A percentile compares a stretch with the other conserved stretches of the same genome.
Conservation (phyloP, 2,888 invertebrate species). For the Anorthoa munda region DNA sequence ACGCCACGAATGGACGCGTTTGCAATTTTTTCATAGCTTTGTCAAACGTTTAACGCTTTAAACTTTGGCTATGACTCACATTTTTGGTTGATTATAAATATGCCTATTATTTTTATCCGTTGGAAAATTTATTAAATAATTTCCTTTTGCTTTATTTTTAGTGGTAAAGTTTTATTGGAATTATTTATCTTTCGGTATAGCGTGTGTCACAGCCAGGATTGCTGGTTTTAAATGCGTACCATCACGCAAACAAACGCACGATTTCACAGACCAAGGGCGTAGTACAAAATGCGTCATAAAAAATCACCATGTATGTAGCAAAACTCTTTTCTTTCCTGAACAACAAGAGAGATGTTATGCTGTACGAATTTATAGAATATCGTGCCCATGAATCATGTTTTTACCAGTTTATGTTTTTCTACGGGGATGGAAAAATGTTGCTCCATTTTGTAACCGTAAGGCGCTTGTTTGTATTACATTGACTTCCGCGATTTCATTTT, state of each 20-base stretch:
- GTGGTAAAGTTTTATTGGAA: slow-evolving; percentile 15
- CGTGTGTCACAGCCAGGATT: background rate
- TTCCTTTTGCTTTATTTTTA: slow-evolving; percentile 47
- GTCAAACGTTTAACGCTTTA: slow-evolving; percentile 71
- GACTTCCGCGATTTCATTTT: slow-evolving; percentile 53
- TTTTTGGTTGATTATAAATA: slow-evolving; percentile 68
- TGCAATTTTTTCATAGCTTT: slow-evolving; percentile 78
- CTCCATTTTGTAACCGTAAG: slow-evolving; percentile 48
- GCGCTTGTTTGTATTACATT: slow-evolving; percentile 49
- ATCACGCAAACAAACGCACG: background rate
- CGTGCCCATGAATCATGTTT: slow-evolving; percentile 46
- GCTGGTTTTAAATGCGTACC: too few species aligned
- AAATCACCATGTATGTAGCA: slow-evolving; percentile 19
- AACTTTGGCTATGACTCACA: slow-evolving; percentile 71
- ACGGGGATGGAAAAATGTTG: slow-evolving; percentile 46
- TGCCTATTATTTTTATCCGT: slow-evolving; percentile 47
- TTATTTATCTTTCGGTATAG: background rate
- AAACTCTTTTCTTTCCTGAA: slow-evolving; percentile 26
- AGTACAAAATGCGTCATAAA: background rate
- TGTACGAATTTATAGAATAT: slow-evolving; percentile 45
- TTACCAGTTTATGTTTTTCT: slow-evolving; percentile 52
- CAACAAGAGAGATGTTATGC: slow-evolving; percentile 38
- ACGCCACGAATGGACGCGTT: slow-evolving; percentile 72
- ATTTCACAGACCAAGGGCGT: background rate
- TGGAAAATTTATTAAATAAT: slow-evolving; percentile 57